These are phyloP conservation scores for Aurelia coerulea DNA, from an alignment of 30 jellyfish, hydroid and myxozoan genomes.

Conservation along the genomic window DNA sequence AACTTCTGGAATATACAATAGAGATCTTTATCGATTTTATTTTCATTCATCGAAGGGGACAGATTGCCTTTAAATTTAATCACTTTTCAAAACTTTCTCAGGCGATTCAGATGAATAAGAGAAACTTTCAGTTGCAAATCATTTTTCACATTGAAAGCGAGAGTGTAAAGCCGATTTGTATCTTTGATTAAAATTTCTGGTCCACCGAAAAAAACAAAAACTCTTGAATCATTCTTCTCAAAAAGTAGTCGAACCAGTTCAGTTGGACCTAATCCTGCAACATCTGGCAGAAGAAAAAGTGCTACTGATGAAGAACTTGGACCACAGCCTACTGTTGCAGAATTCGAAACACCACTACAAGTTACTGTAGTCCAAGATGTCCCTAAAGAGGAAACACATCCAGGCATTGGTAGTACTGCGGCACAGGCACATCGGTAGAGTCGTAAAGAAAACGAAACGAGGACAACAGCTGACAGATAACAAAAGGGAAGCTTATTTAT, in stretches of 20 bases:
- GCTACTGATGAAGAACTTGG: background rate
- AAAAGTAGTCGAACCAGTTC: constrained; percentile 9
- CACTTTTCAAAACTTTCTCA: no score
- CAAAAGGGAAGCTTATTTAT: background rate
- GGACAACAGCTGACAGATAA: background rate
- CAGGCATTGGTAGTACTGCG: background rate
- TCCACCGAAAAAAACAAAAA: constrained; percentile 2
- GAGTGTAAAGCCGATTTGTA: no score
- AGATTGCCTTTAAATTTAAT: no score
- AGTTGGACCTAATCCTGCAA: constrained; percentile 4
- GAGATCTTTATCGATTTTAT: no score
- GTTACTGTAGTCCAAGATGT: no score
- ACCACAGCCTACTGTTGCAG: background rate
- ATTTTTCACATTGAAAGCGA: no score
- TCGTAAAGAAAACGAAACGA: background rate
- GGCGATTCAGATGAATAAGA: no score
- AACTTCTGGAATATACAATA: no score
- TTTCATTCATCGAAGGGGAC: no score
- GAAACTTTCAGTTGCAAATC: no score
- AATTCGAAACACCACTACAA: no score
- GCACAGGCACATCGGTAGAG: background rate
- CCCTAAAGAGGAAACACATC: background rate
- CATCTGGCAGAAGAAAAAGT: background rate
- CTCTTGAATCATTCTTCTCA: constrained; percentile 12
- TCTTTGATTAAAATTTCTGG: constrained; percentile 9